Conservation (phyloP, 2,113 vertebrate species). For the Hucho hucho region DNA sequence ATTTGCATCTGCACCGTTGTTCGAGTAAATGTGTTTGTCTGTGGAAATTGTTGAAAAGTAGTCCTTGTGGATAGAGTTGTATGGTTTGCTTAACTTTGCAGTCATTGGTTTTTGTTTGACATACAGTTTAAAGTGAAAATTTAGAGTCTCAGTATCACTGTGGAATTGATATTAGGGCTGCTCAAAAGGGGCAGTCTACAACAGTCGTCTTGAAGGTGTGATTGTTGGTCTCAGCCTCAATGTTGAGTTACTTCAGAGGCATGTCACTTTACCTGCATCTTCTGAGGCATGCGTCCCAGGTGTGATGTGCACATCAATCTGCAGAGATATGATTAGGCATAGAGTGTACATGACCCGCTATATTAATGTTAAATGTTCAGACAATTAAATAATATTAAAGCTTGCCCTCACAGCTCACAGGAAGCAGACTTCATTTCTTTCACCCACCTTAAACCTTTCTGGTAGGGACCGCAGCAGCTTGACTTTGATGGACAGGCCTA, state of each 20-base stretch:
- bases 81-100: too few species aligned
- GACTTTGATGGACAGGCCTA: slow-evolving; percentile 96
- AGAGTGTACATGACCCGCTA: slow-evolving; percentile 26
- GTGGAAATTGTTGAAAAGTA: too few species aligned
- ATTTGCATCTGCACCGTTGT: too few species aligned
- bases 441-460: slow-evolving; percentile 87
- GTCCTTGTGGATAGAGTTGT: too few species aligned
- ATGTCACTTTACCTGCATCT: slow-evolving; percentile 85
- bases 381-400: neutral
- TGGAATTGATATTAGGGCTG: too few species aligned
- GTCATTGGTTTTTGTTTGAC: too few species aligned
- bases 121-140: too few species aligned
- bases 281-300: slow-evolving; percentile 87
- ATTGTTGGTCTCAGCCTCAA: neutral
- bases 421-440: too few species aligned
- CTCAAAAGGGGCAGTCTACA: too few species aligned
- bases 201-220: slow-evolving; percentile 54
- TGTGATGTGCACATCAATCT: slow-evolving; percentile 87
- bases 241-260: neutral
- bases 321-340: slow-evolving; percentile 76
- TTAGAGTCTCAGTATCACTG: too few species aligned
- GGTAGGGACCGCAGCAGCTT: slow-evolving; percentile 91
- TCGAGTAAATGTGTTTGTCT: too few species aligned
- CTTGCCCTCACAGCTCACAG: neutral
- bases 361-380: too few species aligned